These are phyloP conservation scores for Synanthedon vespiformis DNA, from an alignment of 2,888 invertebrate genomes.

Conservation along the genomic window DNA sequence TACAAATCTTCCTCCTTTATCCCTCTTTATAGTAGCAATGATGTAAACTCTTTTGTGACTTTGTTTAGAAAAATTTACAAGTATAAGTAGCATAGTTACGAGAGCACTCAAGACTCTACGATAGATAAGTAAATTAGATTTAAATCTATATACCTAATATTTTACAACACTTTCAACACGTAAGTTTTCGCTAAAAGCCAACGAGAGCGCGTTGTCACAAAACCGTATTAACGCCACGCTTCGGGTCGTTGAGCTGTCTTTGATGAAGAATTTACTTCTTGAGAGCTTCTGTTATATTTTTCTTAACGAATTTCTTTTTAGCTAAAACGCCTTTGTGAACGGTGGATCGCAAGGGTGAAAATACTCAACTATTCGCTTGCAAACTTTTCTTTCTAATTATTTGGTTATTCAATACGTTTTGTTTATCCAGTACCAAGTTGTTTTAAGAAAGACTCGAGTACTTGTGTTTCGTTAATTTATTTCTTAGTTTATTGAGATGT, in stretches of 20 bases:
- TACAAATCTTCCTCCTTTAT: too few relatives aligned
- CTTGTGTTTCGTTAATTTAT: too few relatives aligned
- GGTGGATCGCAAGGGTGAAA: too few relatives aligned
- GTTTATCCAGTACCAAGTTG: too few relatives aligned
- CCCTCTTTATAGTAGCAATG: too few relatives aligned
- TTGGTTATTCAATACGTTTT: background rate
- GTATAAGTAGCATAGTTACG: too few relatives aligned
- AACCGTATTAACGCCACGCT: constrained; percentile 39
- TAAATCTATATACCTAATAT: background rate
- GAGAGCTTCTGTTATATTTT: constrained; percentile 57
- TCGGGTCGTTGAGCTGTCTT: constrained; percentile 41
- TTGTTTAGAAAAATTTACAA: too few relatives aligned
- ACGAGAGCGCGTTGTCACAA: constrained; percentile 27
- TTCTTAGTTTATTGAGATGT: too few relatives aligned
- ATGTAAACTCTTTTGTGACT: too few relatives aligned
- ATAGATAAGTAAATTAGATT: background rate
- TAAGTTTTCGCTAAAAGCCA: background rate
- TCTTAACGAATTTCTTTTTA: constrained; percentile 36
- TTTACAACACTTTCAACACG: constrained; percentile 25
- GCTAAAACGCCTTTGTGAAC: constrained; percentile 19
- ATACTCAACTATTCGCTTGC: too few relatives aligned
- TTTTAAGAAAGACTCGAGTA: too few relatives aligned
- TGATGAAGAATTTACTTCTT: constrained; percentile 60
- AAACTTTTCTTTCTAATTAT: background rate
- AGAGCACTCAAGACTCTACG: too few relatives aligned